These are phyloP conservation scores for Tupaia chinensis DNA, from an alignment of 2,113 vertebrate species.

Conservation along the genomic window DNA sequence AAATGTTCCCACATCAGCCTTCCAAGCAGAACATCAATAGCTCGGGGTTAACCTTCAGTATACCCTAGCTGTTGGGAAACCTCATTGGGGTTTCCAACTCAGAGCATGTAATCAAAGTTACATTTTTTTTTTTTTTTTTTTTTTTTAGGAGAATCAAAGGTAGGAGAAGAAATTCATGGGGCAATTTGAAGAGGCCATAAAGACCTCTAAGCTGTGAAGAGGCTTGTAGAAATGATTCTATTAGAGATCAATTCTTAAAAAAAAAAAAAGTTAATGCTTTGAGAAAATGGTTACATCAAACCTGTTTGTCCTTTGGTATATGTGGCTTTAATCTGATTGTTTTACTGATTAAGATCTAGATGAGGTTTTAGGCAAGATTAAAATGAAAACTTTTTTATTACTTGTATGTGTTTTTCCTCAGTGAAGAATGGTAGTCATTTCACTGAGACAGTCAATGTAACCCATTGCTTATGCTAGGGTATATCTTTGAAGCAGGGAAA, in stretches of 20 bases:
- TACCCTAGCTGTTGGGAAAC: background rate
- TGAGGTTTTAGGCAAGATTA: constrained; percentile 39
- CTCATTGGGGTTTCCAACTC: background rate
- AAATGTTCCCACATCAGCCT: background rate
- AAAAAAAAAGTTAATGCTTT: constrained; percentile 36
- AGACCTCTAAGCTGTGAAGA: constrained; percentile 41
- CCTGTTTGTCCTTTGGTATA: constrained; percentile 12
- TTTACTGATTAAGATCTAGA: constrained; percentile 71
- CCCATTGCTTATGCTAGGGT: background rate
- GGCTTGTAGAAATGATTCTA: background rate
- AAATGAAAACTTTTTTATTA: background rate
- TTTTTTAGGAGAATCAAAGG: constrained; percentile 39
- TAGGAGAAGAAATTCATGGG: constrained; percentile 62
- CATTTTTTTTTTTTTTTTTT: background rate
- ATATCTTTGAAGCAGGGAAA: constrained; percentile 10
- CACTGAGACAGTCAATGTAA: background rate
- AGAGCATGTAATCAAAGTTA: background rate
- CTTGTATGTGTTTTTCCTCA: constrained; percentile 48
- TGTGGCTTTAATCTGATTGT: constrained; percentile 64
- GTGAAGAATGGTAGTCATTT: constrained; percentile 66
- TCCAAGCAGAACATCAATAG: background rate
- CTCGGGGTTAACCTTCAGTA: background rate
- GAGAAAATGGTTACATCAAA: constrained; percentile 33
- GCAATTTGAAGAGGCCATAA: constrained; percentile 59
- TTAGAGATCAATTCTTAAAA: constrained; percentile 31